Evolutionary conservation across 2,888 invertebrate species (phyloP), one percentile per base, ranked within the genome.

Genomic region (Podotricha telesiphe): DNA sequence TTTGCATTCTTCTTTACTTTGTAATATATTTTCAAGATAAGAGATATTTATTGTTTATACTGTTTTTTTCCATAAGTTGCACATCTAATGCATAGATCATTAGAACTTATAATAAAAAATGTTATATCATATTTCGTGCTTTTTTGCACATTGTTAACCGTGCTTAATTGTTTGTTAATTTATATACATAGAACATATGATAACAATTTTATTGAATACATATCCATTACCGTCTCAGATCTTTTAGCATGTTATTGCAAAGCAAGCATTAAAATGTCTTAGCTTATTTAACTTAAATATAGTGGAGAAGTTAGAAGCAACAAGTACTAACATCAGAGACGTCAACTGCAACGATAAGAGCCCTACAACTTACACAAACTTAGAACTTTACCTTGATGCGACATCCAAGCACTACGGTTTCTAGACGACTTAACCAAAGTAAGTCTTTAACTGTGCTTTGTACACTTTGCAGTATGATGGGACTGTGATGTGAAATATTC

Each of bases 291-390:
- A 34, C 19, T 50, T 50, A 8, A 34, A 62, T 11, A 45, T 28
- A 59, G 59, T 62, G 19, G 8, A 48, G 34, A 15, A 62, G 37
- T 37, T 50, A 48, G 13, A 62, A 48, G 48, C 37, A 62, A 62
- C 50, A 50, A 62, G 62, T 62, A 37, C 62, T 34, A 62, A 28
- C 34, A 37, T 48, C 62, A 34, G 48, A 34, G 34, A 62, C 19
- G 50, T 62, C 15, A 62, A 62, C 62, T 50, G 48, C 48, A 62
- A 11, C 37, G 62, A 62, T 50, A 62, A 62, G 62, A 13, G 34
- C 62, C 62, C 62, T 37, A 62, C 62, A 50, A 48, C 48, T 62
- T 50, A 48, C 45, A 48, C 62, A 62, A 62, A 50, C 50, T 62
- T 1, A 37, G 37, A 62, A 62, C 62, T 62, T 62, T 62, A 62